A percentile compares a stretch with the other conserved stretches of the same genome.
Conservation (phyloP, 2,113 vertebrate genomes). For the Abramis brama region DNA sequence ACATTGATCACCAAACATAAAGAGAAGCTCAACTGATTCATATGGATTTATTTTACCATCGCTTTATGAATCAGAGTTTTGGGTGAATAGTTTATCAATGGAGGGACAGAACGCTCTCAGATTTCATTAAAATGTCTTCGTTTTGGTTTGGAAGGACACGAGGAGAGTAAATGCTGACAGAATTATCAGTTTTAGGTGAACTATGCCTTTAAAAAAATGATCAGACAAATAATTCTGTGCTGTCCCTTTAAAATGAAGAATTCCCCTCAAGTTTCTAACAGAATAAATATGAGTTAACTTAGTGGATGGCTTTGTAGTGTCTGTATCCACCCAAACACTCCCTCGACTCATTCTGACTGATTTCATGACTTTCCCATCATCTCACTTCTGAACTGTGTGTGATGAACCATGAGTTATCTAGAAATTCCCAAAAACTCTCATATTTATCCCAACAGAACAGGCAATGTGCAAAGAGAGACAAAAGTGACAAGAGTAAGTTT, state of each 20-base stretch:
- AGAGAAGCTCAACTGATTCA: too few species aligned
- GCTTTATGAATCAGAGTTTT: too few species aligned
- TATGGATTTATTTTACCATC: too few species aligned
- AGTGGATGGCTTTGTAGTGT: constrained; percentile 5
- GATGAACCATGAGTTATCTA: neutral
- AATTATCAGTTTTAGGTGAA: too few species aligned
- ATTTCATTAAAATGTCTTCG: too few species aligned
- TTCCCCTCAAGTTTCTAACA: constrained; percentile 1
- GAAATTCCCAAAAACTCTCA: constrained; percentile 1
- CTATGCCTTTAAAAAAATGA: neutral
- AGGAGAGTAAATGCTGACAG: too few species aligned
- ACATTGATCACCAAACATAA: too few species aligned
- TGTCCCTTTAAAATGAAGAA: neutral
- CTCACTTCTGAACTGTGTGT: neutral
- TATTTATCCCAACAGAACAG: constrained; percentile 1
- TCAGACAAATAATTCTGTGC: neutral
- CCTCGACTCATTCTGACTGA: neutral
- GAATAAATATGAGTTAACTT: neutral
- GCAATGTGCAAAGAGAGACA: neutral
- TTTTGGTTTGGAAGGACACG: too few species aligned
- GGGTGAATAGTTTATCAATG: too few species aligned
- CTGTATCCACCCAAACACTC: constrained; percentile 21
- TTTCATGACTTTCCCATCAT: constrained; percentile 3
- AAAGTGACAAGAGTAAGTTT: neutral
- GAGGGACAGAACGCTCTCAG: too few species aligned